Evolutionary conservation across 1,140 invertebrate species (phyloP).

Genomic region (Lepidurus apus): DNA sequence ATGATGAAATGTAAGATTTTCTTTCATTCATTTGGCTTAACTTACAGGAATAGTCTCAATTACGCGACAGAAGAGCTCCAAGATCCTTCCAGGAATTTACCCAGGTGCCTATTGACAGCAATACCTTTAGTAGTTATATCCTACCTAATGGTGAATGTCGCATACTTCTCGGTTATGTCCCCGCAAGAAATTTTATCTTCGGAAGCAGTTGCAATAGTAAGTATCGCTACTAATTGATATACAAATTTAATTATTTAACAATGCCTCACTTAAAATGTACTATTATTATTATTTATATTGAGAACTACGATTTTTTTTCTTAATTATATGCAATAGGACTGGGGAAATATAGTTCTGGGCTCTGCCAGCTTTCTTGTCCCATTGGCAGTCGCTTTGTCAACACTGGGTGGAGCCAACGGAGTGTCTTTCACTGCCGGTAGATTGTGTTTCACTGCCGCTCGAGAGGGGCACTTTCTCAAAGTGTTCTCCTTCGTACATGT

Average conservation of each 20-base stretch:
- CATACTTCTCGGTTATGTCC: conserved; percentile 58
- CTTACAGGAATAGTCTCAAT: conserved; percentile 55
- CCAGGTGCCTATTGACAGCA: conserved; percentile 56
- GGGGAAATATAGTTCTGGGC: conserved; percentile 58
- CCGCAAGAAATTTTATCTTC: conserved; percentile 52
- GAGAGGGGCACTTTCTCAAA: conserved; percentile 53
- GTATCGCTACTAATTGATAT: conserved; percentile 38
- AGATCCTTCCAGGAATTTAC: conserved; percentile 59
- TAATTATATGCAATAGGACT: conserved; percentile 44
- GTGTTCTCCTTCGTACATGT: conserved; percentile 53
- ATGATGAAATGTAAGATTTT: not conserved
- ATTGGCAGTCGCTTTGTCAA: conserved; percentile 64
- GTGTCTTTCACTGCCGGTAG: conserved; percentile 66
- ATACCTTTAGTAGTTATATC: conserved; percentile 54
- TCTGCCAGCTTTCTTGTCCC: conserved; percentile 59
- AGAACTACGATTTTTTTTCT: not conserved
- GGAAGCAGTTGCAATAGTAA: conserved; percentile 59
- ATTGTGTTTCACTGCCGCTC: conserved; percentile 53
- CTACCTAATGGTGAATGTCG: conserved; percentile 57
- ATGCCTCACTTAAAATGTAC: not conserved
- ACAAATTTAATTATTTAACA: not conserved
- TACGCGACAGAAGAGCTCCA: conserved; percentile 63
- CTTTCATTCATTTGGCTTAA: conserved; percentile 30
- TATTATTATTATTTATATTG: not conserved
- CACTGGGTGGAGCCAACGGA: conserved; percentile 68